These are phyloP conservation scores for Pygathrix nemaeus DNA, from an alignment of 2,113 vertebrate species.

Conservation along the genomic window DNA sequence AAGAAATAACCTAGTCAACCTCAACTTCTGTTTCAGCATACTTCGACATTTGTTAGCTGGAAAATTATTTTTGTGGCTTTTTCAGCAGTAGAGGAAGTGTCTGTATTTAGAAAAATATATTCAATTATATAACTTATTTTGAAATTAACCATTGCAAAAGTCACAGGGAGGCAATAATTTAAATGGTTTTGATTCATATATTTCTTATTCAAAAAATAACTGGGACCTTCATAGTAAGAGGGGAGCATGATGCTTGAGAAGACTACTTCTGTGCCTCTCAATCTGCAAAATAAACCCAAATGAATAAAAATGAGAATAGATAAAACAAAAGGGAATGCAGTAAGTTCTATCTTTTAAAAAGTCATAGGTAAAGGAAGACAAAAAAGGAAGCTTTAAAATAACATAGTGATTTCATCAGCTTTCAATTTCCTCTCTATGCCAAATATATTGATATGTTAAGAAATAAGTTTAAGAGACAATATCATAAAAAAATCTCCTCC, in stretches of 20 bases:
- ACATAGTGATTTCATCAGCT: not conserved
- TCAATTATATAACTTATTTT: not conserved
- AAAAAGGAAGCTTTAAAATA: not conserved
- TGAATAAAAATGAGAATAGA: not conserved
- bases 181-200: not conserved
- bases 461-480: not conserved
- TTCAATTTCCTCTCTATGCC: not conserved
- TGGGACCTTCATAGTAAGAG: not conserved
- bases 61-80: not conserved
- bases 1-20: not conserved
- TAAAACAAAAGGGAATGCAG: not conserved
- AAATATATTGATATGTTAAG: not conserved
- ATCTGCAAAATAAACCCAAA: not conserved
- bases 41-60: not conserved
- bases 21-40: not conserved
- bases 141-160: not conserved
- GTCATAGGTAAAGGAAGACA: not conserved
- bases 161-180: not conserved
- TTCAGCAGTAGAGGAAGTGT: not conserved
- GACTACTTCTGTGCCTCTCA: not conserved
- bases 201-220: not conserved
- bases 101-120: not conserved
- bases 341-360: not conserved
- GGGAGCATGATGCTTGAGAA: not conserved
- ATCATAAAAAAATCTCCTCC: not conserved